phyloP scores from a whole-genome alignment of 37 sponge, comb jelly and placozoan genomes.

The Chondrosia reniformis region DNA sequence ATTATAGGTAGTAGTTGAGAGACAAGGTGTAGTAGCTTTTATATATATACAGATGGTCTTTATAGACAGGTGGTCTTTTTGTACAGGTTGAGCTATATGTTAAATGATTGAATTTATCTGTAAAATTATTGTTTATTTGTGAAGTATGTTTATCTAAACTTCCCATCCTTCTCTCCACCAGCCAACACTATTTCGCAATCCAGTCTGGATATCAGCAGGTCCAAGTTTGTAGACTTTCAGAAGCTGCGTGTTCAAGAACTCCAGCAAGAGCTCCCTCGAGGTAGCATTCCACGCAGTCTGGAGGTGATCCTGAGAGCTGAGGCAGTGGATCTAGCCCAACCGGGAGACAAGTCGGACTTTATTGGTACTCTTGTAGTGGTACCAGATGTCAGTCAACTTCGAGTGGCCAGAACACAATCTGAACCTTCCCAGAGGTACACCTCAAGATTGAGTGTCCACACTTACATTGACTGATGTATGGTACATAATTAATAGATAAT shows the following conservation, averaged over 20 bases:
- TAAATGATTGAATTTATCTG: no score
- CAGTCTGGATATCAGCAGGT: slow-evolving; percentile 79
- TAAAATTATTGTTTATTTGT: no score
- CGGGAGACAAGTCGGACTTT: slow-evolving; percentile 98
- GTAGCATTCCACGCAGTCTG: slow-evolving; percentile 93
- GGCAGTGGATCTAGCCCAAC: slow-evolving; percentile 89
- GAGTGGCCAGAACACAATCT: slow-evolving; percentile 62
- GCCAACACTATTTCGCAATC: slow-evolving; percentile 92
- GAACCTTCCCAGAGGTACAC: slow-evolving; percentile 75
- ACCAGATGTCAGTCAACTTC: slow-evolving; percentile 89
- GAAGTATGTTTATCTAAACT: no score
- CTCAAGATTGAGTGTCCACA: no score
- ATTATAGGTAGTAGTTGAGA: no score
- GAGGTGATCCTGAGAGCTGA: slow-evolving; percentile 92
- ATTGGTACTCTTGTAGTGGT: slow-evolving; percentile 97
- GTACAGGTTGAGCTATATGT: no score
- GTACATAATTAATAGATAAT: no score
- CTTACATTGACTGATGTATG: no score
- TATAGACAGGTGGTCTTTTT: no score
- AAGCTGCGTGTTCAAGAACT: slow-evolving; percentile 99
- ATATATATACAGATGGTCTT: no score
- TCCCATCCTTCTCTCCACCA: slow-evolving; percentile 1
- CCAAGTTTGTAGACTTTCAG: slow-evolving; percentile 97
- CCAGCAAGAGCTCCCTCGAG: slow-evolving; percentile 93
- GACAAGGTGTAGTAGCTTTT: no score